These are phyloP conservation scores for Drosophila longiperda DNA, from an alignment of 2,888 invertebrate genomes.

Conservation along the genomic window DNA sequence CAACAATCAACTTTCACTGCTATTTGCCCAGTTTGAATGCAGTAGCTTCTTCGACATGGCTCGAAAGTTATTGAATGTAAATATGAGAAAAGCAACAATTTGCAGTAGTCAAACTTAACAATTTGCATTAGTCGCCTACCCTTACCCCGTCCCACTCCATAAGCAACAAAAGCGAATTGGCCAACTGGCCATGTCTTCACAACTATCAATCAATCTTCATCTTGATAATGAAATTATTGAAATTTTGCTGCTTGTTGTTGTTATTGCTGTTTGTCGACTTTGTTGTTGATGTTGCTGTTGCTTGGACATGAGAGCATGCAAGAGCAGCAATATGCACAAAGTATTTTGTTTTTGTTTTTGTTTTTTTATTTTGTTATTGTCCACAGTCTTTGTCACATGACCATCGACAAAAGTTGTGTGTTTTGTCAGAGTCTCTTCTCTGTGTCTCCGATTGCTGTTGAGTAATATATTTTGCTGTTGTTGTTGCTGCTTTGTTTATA, in stretches of 20 bases:
- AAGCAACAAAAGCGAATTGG: slow-evolving; percentile 28
- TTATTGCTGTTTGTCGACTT: slow-evolving; percentile 27
- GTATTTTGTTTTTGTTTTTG: slow-evolving; percentile 6
- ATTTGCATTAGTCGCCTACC: slow-evolving; percentile 27
- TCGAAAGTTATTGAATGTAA: slow-evolving; percentile 64
- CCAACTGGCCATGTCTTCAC: slow-evolving; percentile 38
- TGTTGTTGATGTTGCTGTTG: slow-evolving; percentile 17
- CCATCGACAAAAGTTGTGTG: slow-evolving; percentile 19
- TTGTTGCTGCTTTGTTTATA: slow-evolving; percentile 20
- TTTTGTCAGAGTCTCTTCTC: slow-evolving; percentile 14
- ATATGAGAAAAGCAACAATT: slow-evolving; percentile 35
- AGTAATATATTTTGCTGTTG: slow-evolving; percentile 49
- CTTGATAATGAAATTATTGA: slow-evolving; percentile 80
- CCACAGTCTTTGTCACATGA: slow-evolving; percentile 63
- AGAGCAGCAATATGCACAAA: neutral
- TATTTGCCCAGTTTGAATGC: slow-evolving; percentile 32
- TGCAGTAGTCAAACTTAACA: slow-evolving; percentile 28
- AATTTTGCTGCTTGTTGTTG: slow-evolving; percentile 45
- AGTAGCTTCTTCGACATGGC: slow-evolving; percentile 54
- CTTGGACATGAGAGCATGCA: slow-evolving; percentile 10
- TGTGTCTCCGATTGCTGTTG: slow-evolving; percentile 53
- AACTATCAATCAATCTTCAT: slow-evolving; percentile 75
- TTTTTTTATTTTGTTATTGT: slow-evolving; percentile 20
- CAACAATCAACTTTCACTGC: slow-evolving; percentile 72
- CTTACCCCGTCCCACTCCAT: neutral